These are phyloP conservation scores for Tribolium madens DNA, from an alignment of 1,140 invertebrate species.

Conservation along the genomic window DNA sequence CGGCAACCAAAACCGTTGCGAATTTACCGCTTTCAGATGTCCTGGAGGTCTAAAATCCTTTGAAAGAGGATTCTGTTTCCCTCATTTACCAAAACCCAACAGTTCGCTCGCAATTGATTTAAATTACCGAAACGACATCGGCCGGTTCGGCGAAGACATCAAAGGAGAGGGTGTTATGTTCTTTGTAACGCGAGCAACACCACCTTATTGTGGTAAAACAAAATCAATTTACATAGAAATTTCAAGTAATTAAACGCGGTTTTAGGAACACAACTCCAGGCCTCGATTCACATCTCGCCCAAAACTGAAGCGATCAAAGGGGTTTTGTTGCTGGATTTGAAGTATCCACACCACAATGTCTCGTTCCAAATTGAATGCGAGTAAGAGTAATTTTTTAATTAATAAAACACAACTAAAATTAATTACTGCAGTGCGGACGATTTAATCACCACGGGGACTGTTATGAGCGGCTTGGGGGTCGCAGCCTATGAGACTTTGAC, in stretches of 20 bases:
- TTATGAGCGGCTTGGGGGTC: conserved; percentile 57
- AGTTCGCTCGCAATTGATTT: conserved; percentile 54
- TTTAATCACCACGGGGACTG: conserved; percentile 55
- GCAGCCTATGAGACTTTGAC: conserved; percentile 53
- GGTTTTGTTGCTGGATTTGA: conserved; percentile 58
- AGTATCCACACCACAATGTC: conserved; percentile 56
- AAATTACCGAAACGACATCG: conserved; percentile 59
- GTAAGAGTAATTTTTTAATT: conserved; percentile 50
- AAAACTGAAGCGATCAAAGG: conserved; percentile 59
- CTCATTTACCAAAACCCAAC: conserved; percentile 52
- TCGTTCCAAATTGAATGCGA: conserved; percentile 61
- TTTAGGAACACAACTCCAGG: conserved; percentile 63
- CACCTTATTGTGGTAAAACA: conserved; percentile 64
- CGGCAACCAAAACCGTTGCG: conserved; percentile 53
- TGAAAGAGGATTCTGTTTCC: conserved; percentile 64
- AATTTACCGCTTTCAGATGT: conserved; percentile 64
- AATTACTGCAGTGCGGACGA: conserved; percentile 52
- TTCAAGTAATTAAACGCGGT: conserved; percentile 17
- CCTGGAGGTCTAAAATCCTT: conserved; percentile 61
- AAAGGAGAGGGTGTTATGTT: conserved; percentile 65
- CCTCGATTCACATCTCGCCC: conserved; percentile 59
- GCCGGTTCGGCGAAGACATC: conserved; percentile 61
- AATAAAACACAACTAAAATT: neutral
- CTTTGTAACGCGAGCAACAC: conserved; percentile 61
- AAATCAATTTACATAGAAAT: neutral